Evolutionary conservation across 1,140 invertebrate species (phyloP).

Genomic region (Galendromus occidentalis): DNA sequence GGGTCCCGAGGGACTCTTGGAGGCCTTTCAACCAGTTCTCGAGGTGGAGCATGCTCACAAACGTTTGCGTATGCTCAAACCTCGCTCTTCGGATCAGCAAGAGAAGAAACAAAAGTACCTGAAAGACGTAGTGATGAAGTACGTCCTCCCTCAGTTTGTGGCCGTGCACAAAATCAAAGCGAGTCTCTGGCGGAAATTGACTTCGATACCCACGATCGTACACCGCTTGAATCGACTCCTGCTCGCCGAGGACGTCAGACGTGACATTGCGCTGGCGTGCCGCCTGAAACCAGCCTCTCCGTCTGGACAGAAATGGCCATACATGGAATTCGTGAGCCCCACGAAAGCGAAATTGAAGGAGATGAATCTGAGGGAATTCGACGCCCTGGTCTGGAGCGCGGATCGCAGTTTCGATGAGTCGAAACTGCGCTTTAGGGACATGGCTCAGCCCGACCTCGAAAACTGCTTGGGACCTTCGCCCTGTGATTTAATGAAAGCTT

Average conservation of each 20-base stretch:
- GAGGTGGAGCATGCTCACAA: background rate
- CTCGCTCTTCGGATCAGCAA: background rate
- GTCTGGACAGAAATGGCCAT: background rate
- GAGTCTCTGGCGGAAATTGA: background rate
- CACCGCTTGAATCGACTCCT: background rate
- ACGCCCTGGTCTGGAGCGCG: background rate
- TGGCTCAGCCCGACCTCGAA: background rate
- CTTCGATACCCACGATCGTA: background rate
- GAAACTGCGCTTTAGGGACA: background rate
- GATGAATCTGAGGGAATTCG: background rate
- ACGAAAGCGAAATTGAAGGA: background rate
- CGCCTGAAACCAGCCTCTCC: background rate
- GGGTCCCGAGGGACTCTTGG: background rate
- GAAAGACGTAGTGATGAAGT: background rate
- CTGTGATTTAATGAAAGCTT: background rate
- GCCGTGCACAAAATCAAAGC: background rate
- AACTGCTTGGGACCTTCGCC: constrained; percentile 5
- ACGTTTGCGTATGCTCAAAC: background rate
- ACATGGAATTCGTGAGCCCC: background rate
- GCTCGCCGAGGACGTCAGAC: background rate
- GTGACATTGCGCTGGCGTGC: background rate
- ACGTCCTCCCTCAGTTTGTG: background rate
- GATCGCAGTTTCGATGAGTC: background rate
- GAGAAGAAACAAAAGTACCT: background rate
- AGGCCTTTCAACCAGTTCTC: background rate